Percentiles rank a stretch among this genome's conserved stretches.
phyloP scores from a whole-genome alignment of 2,797 vertebrate species.

The Uromys caudimaculatus region DNA sequence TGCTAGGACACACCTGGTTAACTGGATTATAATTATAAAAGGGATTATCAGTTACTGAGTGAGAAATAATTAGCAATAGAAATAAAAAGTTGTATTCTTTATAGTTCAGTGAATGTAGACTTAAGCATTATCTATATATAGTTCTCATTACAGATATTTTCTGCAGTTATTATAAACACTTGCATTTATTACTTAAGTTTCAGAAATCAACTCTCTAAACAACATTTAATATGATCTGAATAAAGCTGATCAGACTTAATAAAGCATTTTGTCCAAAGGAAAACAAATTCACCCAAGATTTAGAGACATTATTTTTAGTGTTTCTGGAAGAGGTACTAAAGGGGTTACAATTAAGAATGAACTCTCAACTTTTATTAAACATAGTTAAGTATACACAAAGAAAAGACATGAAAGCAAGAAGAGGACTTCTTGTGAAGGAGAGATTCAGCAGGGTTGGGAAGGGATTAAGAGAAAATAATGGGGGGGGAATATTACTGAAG shows the following conservation, averaged over 20 bases:
- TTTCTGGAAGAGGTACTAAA: constrained; percentile 31
- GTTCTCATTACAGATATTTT: constrained; percentile 19
- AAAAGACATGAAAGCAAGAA: not conserved
- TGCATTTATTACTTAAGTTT: constrained; percentile 44
- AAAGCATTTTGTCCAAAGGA: not conserved
- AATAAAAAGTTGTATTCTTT: constrained; percentile 32
- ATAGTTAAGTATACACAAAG: not conserved
- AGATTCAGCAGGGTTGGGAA: not conserved
- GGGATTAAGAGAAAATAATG: not conserved
- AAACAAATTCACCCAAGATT: not conserved
- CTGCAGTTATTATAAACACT: not conserved
- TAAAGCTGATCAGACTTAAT: not conserved
- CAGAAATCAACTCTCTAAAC: not conserved
- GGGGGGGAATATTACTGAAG: not conserved
- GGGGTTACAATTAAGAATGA: not conserved
- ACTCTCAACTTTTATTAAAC: not conserved
- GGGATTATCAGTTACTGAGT: not conserved
- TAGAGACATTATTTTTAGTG: constrained; percentile 18
- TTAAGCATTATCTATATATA: not conserved
- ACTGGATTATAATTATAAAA: not conserved
- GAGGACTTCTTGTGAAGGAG: not conserved
- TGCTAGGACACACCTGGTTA: not conserved
- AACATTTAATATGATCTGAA: constrained; percentile 24
- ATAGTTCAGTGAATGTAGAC: not conserved
- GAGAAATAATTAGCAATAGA: not conserved